Conservation (phyloP, 1,140 invertebrate genomes). For the Rhopalosiphum padi region DNA sequence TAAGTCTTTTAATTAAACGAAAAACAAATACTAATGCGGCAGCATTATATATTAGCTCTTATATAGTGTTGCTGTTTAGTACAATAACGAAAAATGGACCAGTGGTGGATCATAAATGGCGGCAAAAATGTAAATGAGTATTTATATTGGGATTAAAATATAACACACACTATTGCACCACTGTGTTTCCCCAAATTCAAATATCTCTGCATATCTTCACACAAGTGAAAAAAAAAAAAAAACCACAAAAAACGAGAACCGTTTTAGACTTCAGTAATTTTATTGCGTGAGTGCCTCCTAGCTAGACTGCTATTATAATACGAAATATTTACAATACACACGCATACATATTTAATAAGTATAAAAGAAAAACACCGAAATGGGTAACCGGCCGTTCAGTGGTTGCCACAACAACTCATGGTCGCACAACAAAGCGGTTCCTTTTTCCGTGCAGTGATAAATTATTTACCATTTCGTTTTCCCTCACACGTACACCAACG, state of each 20-base stretch:
- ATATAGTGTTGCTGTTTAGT: not conserved
- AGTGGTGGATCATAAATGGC: not conserved
- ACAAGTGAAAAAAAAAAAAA: not conserved
- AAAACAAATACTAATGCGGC: not conserved
- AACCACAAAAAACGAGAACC: not conserved
- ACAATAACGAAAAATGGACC: not conserved
- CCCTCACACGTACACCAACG: not conserved
- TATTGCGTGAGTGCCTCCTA: not conserved
- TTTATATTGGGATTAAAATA: not conserved
- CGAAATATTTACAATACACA: not conserved
- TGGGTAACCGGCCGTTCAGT: not conserved
- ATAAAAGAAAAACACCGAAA: constrained; percentile 24
- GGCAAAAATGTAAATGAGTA: not conserved
- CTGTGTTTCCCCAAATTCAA: not conserved
- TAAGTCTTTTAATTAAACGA: constrained; percentile 17
- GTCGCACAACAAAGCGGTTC: constrained; percentile 43
- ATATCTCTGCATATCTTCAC: not conserved
- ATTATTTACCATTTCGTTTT: constrained; percentile 43
- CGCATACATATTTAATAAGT: not conserved
- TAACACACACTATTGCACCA: not conserved
- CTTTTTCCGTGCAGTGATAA: constrained; percentile 11
- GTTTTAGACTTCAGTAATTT: not conserved
- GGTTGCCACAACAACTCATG: constrained; percentile 48
- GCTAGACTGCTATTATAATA: not conserved
- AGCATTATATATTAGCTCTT: constrained; percentile 18